These are phyloP conservation scores for Mythimna loreyi DNA, from an alignment of 2,888 invertebrate species.

Conservation along the genomic window DNA sequence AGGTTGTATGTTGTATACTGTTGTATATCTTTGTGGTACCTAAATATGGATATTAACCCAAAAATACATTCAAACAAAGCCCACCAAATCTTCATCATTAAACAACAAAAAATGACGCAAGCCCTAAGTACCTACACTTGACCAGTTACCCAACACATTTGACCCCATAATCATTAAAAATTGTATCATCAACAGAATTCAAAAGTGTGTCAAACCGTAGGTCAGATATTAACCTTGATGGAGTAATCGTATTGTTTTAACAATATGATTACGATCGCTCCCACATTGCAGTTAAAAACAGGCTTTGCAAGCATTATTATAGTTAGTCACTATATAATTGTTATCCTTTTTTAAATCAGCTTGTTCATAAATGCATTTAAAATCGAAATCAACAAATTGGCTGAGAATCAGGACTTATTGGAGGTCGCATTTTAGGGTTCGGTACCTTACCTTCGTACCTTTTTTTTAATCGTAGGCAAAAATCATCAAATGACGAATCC, in stretches of 20 bases:
- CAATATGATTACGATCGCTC: conserved; percentile 19
- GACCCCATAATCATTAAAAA: conserved; percentile 10
- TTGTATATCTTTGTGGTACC: no score
- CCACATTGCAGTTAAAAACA: conserved; percentile 10
- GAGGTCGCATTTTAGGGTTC: background rate
- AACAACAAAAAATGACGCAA: background rate
- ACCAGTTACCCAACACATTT: background rate
- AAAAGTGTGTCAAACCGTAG: conserved; percentile 26
- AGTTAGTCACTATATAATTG: background rate
- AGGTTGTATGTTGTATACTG: no score
- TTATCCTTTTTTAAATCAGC: conserved; percentile 7
- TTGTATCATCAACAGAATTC: conserved; percentile 18
- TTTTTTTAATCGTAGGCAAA: no score
- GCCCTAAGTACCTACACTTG: background rate
- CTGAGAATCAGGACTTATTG: background rate
- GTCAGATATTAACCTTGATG: conserved; percentile 16
- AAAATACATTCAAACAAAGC: background rate
- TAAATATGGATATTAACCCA: no score
- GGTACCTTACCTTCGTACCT: no score
- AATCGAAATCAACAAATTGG: background rate
- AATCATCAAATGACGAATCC: no score
- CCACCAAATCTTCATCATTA: background rate
- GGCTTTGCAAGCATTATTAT: background rate
- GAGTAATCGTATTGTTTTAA: conserved; percentile 22
- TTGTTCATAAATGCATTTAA: conserved; percentile 1